These are phyloP conservation scores for Zophobas atratus DNA, from an alignment of 1,140 invertebrate species.

Conservation along the genomic window DNA sequence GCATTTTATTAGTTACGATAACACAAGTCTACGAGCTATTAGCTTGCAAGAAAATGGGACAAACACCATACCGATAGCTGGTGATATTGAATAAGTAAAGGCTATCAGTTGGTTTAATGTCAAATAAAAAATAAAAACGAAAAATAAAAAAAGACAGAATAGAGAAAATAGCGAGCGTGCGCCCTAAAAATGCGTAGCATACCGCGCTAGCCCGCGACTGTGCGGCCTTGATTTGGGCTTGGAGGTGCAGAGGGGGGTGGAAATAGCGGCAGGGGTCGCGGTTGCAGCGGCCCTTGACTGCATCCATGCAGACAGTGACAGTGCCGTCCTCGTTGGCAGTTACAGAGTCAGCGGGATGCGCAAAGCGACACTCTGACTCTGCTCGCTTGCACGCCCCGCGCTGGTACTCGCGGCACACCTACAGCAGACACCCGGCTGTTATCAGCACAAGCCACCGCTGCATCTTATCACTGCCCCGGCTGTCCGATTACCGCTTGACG, in stretches of 20 bases:
- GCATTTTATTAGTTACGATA: slow-evolving; percentile 40
- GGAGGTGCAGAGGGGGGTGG: slow-evolving; percentile 97
- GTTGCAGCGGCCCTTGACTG: slow-evolving; percentile 96
- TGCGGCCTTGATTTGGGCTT: slow-evolving; percentile 98
- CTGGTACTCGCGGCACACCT: slow-evolving; percentile 99
- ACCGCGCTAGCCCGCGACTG: slow-evolving; percentile 95
- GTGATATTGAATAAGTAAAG: not conserved
- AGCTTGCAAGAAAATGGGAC: slow-evolving; percentile 47
- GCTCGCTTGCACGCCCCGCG: slow-evolving; percentile 96
- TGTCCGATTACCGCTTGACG: slow-evolving; percentile 4
- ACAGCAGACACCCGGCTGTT: slow-evolving; percentile 69
- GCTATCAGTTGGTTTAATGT: not conserved
- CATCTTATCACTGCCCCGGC: slow-evolving; percentile 50
- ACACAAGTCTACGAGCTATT: slow-evolving; percentile 50
- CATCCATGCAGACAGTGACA: slow-evolving; percentile 99
- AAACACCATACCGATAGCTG: slow-evolving; percentile 2
- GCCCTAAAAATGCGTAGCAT: slow-evolving; percentile 79
- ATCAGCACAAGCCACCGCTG: slow-evolving; percentile 64
- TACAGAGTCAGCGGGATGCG: slow-evolving; percentile 95
- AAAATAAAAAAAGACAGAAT: slow-evolving; percentile 60
- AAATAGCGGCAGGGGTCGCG: slow-evolving; percentile 97
- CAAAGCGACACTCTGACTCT: slow-evolving; percentile 97
- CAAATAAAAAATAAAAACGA: slow-evolving; percentile 54
- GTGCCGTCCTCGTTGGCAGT: slow-evolving; percentile 94
- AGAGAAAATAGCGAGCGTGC: slow-evolving; percentile 65